Base-by-base conservation (phyloP, 2,888 invertebrate species). In the Nymphalis urticae region DNA sequence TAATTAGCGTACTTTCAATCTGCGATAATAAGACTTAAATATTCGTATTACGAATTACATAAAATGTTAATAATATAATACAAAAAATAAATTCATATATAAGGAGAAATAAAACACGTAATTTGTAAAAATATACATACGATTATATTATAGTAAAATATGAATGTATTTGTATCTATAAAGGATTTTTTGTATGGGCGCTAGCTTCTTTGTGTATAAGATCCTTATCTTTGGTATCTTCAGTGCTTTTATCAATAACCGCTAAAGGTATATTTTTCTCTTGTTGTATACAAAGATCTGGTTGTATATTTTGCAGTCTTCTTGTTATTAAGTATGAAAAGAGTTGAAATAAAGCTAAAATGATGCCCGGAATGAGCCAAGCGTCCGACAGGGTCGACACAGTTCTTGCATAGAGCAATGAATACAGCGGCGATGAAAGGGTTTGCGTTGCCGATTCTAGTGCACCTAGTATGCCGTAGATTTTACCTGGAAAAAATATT, bases 381-480 rank as follows among this genome's bases (percentile, higher is more conserved):
- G 90, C 90, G 69, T 91, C 90, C 1, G 93, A 86, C 54, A 84
- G 74, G 1, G 80, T 80, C 0, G 85, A 80, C 2, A 93, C 89
- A 27, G 93, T 93, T 70, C 81, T 86, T 64, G 85, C 85, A 72
- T 93, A 93, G 1, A 93, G 79, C n/a, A 89, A 75, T 2, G 91
- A 90, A 70, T 90, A 91, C 0, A 92, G 75, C 0, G 93, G 93
- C 0, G 89, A 89, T 0, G 90, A 84, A 32, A 92, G 70, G 0
- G 86, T 88, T 70, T 91, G 91, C 8, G 87, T 87, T 1, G 91
- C 91, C n/a, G 91, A 91, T 76, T 93, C 92, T 19, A 93, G 71
- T 2, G 92, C 90, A 0, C 92, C 91, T 53, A 92, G 73, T 6
- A 93, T 89, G 72, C 92, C 92, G 84, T 91, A 93, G 69, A 93